Base-by-base conservation (phyloP, 2,113 vertebrate genomes). In the Charadrius vociferus region DNA sequence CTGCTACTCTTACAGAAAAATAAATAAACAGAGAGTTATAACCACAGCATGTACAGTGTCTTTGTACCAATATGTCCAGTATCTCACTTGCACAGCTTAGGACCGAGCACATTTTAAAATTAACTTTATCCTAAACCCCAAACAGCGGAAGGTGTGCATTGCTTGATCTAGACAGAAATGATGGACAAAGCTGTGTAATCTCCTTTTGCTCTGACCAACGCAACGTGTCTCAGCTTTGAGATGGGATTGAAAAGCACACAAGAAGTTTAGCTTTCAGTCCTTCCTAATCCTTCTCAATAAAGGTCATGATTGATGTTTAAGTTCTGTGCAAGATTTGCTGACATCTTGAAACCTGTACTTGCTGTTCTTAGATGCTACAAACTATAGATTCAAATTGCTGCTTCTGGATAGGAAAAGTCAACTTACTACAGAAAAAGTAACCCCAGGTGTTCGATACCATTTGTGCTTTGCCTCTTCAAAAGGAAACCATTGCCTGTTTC, bases 401-500 rank as follows among this genome's bases (percentile, higher is more conserved):
- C 87, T 90, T 82, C 41, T 87, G 74, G 47, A 94, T 30, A 86
- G 94, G 89, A 95, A 95, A 92, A 90, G 50, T 75, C 73, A 70
- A 50, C 49, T 89, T 88, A 47, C 18, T 61, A 62, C 32, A 37
- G 43, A 70, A 90, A 86, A 90, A 73, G 47, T 26, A 78, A 62
- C 49, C 47, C 67, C 62, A 73, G 53, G 78, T 82, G 66, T 34
- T 79, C 58, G 32, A 21, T 63, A 58, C 15, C 21, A 61, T 50
- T 89, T 74, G 52, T 89, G 73, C 45, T 85, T 70, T 92, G 74
- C 41, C 55, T 62, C 61, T 82, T 80, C 7, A 36, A 47, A 94
- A 94, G 82, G 81, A 96, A 95, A 95, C 41, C 77, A 41, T 36
- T 91, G 74, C 55, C 27, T 90, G 81, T 72, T 87, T 96, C 91